A percentile compares a stretch with the other conserved stretches of the same genome.
Conservation (phyloP, 2,113 vertebrate genomes). For the Pelmatolapia mariae region DNA sequence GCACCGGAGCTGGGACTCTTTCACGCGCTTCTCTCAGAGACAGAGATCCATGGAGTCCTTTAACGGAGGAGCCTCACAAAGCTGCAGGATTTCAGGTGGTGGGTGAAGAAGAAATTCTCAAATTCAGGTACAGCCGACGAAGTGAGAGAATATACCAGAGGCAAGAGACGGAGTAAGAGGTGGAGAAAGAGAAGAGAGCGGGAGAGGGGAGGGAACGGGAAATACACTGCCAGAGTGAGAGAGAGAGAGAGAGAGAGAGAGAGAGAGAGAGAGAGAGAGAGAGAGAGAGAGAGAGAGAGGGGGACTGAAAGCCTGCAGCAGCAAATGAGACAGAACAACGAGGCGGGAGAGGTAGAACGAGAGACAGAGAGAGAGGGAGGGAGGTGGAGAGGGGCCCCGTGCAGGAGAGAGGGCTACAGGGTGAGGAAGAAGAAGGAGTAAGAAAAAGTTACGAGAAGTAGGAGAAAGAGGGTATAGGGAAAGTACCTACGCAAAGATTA, state of each 20-base stretch:
- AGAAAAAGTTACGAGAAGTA: conserved; percentile 54
- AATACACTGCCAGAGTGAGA: conserved; percentile 55
- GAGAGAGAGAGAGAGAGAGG: background rate
- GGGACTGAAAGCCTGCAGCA: conserved; percentile 53
- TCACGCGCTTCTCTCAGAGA: background rate
- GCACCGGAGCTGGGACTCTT: conserved; percentile 35
- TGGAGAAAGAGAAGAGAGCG: conserved; percentile 40
- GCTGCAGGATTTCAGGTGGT: conserved; percentile 31
- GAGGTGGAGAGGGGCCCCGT: conserved; percentile 53
- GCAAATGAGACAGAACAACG: conserved; percentile 65
- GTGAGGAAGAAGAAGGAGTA: conserved; percentile 42
- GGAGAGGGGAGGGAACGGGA: conserved; percentile 59
- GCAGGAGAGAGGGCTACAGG: conserved; percentile 53
- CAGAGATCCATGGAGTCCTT: conserved; percentile 18
- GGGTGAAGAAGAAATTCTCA: conserved; percentile 1
- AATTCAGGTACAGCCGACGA: conserved; percentile 54
- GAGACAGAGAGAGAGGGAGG: conserved; percentile 47
- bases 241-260: background rate
- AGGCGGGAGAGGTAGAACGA: conserved; percentile 63
- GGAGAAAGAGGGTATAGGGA: background rate
- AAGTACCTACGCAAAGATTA: conserved; percentile 13
- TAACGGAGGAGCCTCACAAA: conserved; percentile 18
- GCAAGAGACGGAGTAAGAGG: conserved; percentile 45
- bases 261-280: conserved; percentile 28
- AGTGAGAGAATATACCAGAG: conserved; percentile 53